phyloP scores from a whole-genome alignment of 2,888 invertebrate species.

The Archips xylosteana region DNA sequence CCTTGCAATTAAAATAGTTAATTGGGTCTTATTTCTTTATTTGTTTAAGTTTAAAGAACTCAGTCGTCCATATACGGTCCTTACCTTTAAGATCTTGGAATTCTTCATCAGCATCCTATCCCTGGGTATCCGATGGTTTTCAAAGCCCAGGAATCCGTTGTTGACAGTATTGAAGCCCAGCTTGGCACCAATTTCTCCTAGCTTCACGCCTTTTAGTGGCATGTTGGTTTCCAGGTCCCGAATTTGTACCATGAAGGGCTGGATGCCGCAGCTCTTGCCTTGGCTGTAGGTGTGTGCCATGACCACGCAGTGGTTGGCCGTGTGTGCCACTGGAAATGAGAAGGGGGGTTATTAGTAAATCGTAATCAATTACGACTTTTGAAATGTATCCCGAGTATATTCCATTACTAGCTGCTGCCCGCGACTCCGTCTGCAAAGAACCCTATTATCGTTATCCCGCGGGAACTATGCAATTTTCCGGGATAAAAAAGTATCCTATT shows the following conservation, averaged over 20 bases:
- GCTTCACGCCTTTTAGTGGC: conserved; percentile 93
- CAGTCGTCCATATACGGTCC: conserved; percentile 56
- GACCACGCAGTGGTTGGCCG: conserved; percentile 95
- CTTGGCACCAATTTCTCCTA: conserved; percentile 98
- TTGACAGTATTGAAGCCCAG: conserved; percentile 95
- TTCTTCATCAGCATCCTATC: conserved; percentile 97
- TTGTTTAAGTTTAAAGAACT: not conserved
- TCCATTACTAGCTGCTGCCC: too few relatives aligned
- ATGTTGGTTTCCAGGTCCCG: conserved; percentile 95
- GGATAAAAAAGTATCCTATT: too few relatives aligned
- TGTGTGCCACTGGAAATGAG: conserved; percentile 91
- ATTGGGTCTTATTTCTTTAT: not conserved
- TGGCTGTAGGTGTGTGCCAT: conserved; percentile 95
- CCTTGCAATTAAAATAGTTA: too few relatives aligned
- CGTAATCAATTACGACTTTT: too few relatives aligned
- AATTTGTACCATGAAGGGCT: conserved; percentile 96
- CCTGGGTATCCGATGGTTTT: conserved; percentile 94
- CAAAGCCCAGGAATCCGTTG: conserved; percentile 96
- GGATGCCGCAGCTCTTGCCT: conserved; percentile 93
- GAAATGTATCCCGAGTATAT: too few relatives aligned
- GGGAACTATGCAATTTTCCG: too few relatives aligned
- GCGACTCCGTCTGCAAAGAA: too few relatives aligned
- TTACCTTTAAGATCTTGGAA: conserved; percentile 89
- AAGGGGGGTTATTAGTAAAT: too few relatives aligned
- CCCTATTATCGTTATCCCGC: too few relatives aligned